Evolutionary conservation across 2,113 vertebrate species (phyloP).

Genomic region (Cololabis saira): DNA sequence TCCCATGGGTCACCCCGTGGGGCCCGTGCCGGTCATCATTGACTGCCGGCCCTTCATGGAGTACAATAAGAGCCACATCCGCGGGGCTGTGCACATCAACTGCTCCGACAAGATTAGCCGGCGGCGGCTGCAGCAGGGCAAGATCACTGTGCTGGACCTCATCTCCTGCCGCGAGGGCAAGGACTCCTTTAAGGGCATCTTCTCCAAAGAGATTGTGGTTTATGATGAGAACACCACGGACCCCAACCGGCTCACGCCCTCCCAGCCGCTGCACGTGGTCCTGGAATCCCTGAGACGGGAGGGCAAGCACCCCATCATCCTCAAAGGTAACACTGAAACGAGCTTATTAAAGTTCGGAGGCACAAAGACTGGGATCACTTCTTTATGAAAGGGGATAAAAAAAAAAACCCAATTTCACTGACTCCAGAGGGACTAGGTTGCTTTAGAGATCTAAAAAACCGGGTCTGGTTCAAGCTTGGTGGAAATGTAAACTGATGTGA

Average conservation of each 20-base stretch:
- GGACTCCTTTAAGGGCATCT: conserved; percentile 97
- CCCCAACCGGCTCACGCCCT: conserved; percentile 89
- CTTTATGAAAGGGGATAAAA: conserved; percentile 19
- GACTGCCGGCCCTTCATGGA: conserved; percentile 98
- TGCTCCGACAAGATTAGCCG: conserved; percentile 99
- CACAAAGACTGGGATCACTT: background rate
- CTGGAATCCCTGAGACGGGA: conserved; percentile 96
- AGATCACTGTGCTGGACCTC: conserved; percentile 97
- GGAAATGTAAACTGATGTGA: conserved; percentile 21
- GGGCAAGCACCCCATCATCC: conserved; percentile 95
- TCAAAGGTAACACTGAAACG: conserved; percentile 88
- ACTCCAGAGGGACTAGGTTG: conserved; percentile 31
- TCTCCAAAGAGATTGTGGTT: conserved; percentile 98
- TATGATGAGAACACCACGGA: conserved; percentile 97
- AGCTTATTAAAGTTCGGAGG: background rate
- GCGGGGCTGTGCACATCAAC: conserved; percentile 97
- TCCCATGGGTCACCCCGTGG: conserved; percentile 89
- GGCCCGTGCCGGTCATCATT: conserved; percentile 93
- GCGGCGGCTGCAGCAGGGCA: conserved; percentile 95
- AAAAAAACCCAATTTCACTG: conserved; percentile 30
- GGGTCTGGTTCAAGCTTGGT: conserved; percentile 10
- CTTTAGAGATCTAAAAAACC: conserved; percentile 15
- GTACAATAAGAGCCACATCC: conserved; percentile 98
- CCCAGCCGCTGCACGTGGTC: conserved; percentile 93
- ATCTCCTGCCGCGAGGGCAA: conserved; percentile 96